Conservation (phyloP, 2,888 invertebrate species). For the Heteropelma amictum region DNA sequence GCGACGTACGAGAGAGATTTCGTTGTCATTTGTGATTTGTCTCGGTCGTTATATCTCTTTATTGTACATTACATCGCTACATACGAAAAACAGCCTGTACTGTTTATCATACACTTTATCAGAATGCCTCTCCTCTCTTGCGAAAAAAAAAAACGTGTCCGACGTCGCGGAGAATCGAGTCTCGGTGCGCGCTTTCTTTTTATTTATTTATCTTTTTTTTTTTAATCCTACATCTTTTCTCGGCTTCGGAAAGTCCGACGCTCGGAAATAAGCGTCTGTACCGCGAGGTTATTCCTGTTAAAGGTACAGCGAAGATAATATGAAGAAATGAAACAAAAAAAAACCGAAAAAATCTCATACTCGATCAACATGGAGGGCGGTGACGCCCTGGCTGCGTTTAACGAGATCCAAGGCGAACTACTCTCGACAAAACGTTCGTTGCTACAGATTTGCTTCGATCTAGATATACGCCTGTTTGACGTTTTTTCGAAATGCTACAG, state of each 20-base stretch:
- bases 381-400: slow-evolving; percentile 20
- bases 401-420: slow-evolving; percentile 47
- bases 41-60: slow-evolving; percentile 7
- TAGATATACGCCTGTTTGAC: background rate
- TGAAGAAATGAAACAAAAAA: slow-evolving; percentile 5
- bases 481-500: slow-evolving; percentile 27
- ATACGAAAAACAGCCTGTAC: background rate
- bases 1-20: background rate
- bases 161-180: slow-evolving; percentile 20
- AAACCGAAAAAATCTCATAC: slow-evolving; percentile 25
- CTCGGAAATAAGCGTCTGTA: slow-evolving; percentile 1
- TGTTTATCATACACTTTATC: slow-evolving; percentile 23
- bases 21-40: slow-evolving; percentile 32
- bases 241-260: slow-evolving; percentile 14
- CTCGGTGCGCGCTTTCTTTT: background rate
- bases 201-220: slow-evolving; percentile 8
- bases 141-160: background rate
- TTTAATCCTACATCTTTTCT: slow-evolving; percentile 5
- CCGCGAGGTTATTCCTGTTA: slow-evolving; percentile 31
- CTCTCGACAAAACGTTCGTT: slow-evolving; percentile 16
- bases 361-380: slow-evolving; percentile 43
- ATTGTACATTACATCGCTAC: background rate
- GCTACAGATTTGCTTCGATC: slow-evolving; percentile 10
- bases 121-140: background rate
- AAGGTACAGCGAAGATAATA: slow-evolving; percentile 18